A percentile compares a stretch with the other conserved stretches of the same genome.
Evolutionary conservation across 1,140 invertebrate genomes (phyloP).

Genomic region (Tetramorium parvispinum): DNA sequence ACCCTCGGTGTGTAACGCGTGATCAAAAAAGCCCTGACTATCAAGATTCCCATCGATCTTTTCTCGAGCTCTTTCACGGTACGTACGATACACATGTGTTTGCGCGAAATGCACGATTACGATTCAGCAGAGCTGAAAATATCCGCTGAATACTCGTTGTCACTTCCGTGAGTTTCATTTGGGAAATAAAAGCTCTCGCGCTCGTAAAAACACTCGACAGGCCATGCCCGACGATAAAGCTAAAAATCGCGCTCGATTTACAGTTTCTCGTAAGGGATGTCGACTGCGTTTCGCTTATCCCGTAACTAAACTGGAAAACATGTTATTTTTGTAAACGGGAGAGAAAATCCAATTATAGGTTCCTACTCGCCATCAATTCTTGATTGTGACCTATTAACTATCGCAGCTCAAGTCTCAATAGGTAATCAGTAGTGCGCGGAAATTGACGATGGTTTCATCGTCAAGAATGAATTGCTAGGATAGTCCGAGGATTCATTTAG

Average conservation of each 20-base stretch:
- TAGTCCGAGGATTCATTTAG: not conserved
- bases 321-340: slow-evolving; percentile 18
- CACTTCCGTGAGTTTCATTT: slow-evolving; percentile 33
- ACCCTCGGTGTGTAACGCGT: not conserved
- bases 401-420: slow-evolving; percentile 14
- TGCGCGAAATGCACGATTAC: not conserved
- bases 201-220: slow-evolving; percentile 28
- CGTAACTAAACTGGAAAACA: slow-evolving; percentile 28
- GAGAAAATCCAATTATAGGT: slow-evolving; percentile 22
- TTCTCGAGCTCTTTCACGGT: not conserved
- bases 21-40: slow-evolving; percentile 13
- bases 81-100: not conserved
- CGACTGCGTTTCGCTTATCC: slow-evolving; percentile 16
- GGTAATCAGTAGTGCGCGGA: not conserved
- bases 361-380: slow-evolving; percentile 3
- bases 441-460: slow-evolving; percentile 7
- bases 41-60: not conserved
- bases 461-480: not conserved
- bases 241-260: slow-evolving; percentile 20
- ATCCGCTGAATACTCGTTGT: slow-evolving; percentile 2
- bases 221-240: not conserved
- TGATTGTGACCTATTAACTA: slow-evolving; percentile 35
- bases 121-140: slow-evolving; percentile 24
- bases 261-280: not conserved
- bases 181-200: slow-evolving; percentile 17